Base-by-base conservation (phyloP, 2,888 invertebrate species). In the Arrhopalites spinosus region DNA sequence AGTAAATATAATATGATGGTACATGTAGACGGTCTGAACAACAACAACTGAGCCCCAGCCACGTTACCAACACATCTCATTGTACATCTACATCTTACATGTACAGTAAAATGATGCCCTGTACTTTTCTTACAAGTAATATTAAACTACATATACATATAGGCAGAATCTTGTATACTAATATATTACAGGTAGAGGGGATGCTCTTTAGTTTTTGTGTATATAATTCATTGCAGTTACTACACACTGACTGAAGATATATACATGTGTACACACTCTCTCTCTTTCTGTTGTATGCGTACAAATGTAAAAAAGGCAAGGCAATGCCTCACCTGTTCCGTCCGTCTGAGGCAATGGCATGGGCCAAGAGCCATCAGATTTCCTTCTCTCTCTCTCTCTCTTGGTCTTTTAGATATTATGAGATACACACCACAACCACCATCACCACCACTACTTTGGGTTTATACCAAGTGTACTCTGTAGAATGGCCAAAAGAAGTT, bases 261-360 rank as follows among this genome's bases (percentile, higher is more conserved):
- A 17, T 53, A n/a, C 53, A 53, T 53, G n/a, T n/a, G n/a, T 50
- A 50, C 50, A 50, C 50, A 50, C 50, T n/a, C 15, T 5, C 15
- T n/a, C n/a, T n/a, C n/a, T n/a, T 17, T 36, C 36, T 36, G 36
- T 36, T 36, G 36, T 36, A 36, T n/a, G 69, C 27, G 64, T n/a
- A 64, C 1, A 20, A 64, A 5, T 3, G 64, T 8, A 20, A 64
- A 36, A 64, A 13, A 45, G 67, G 20, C 17, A 69, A 47, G 69
- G 50, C 69, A 47, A 69, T 69, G 69, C 47, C 69, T 69, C 69
- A 69, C 69, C 69, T 69, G 69, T 50, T 69, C 69, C 67, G 67
- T 50, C 69, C 17, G 69, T 23, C 50, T 23, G 50, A 50, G 59
- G 59, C 53, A 53, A 53, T n/a, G 53, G 53, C 59, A 59, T 59